Evolutionary conservation across 2,113 vertebrate genomes (phyloP), one percentile per base, ranked within the genome.

Genomic region (Irena cyanogastra): DNA sequence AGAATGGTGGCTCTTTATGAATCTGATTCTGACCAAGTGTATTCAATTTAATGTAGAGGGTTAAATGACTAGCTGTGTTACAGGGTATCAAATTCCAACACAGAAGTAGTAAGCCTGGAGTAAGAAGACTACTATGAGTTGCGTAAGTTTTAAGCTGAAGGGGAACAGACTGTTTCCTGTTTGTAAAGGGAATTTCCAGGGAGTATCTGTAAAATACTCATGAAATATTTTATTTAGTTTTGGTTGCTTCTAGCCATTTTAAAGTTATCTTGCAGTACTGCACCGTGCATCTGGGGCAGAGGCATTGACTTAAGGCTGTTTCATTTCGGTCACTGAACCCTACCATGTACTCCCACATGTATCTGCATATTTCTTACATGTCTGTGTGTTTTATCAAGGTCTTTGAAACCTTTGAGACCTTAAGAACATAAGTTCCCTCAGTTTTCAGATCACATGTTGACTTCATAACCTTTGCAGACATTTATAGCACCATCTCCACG

Each of bases 271-370:
- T 2, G 1, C 60, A 64, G 49, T 53, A 28, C 33, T 75, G 28
- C 33, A 45, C 16, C 33, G 78, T 0, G 0, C 3, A 1, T 13
- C 14, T 59, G 45, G 11, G n/a, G 10, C 54, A 77, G 71, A 77
- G 28, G 16, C 26, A 17, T 30, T 85, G 63, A 28, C 11, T 86
- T 52, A 20, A 0, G 6, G 5, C 59, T 56, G 3, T 72, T 91
- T 82, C 27, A 19, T 41, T 70, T 79, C 42, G 57, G 65, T 44
- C 47, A 18, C 52, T 79, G 33, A 71, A 45, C 9, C 6, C 26
- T 33, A 27, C 39, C 20, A 5, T 11, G 14, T 49, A 13, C 7
- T 77, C 10, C 27, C 23, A 18, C 21, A 3, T 16, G 18, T 66
- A 54, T 23, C 22, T 92, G 30, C 39, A 3, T 61, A 31, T 83